phyloP scores from a whole-genome alignment of 2,113 vertebrate species.

The Cephalopterus ornatus region DNA sequence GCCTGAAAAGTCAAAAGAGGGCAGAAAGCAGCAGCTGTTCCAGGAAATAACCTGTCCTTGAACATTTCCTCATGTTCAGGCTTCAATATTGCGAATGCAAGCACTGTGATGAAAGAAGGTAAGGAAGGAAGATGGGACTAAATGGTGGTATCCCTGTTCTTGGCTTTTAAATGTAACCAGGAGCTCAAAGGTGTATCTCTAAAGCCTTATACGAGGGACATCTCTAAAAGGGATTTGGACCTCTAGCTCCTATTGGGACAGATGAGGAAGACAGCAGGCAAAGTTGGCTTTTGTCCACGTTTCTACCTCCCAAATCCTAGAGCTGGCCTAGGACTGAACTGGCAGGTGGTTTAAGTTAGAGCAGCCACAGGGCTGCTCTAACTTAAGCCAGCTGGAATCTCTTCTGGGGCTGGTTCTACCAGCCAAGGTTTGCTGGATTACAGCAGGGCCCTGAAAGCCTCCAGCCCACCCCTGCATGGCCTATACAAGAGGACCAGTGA shows the following conservation, averaged over 20 bases:
- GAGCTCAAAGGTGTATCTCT: not conserved
- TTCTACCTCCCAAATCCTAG: slow-evolving; percentile 40
- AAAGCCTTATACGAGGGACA: not conserved
- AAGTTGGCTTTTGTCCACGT: not conserved
- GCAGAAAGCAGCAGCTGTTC: not conserved
- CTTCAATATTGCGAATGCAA: not conserved
- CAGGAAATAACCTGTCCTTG: slow-evolving; percentile 39
- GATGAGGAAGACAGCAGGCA: not conserved
- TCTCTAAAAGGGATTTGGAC: not conserved
- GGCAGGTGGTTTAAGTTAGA: slow-evolving; percentile 64
- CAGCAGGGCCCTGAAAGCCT: not conserved
- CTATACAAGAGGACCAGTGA: not conserved
- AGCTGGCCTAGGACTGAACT: slow-evolving; percentile 31
- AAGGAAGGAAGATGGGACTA: not conserved
- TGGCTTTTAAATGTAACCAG: not conserved
- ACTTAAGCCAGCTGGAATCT: slow-evolving; percentile 59
- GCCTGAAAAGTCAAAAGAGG: not conserved
- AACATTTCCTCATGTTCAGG: not conserved
- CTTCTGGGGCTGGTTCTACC: slow-evolving; percentile 29
- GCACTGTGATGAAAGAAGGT: not conserved
- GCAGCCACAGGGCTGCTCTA: slow-evolving; percentile 27
- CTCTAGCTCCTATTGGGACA: not conserved
- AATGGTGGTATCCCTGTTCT: not conserved
- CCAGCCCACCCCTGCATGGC: not conserved
- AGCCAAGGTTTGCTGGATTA: slow-evolving; percentile 38